A percentile compares a stretch with the other conserved stretches of the same genome.
These are phyloP conservation scores for Andricus quercusramuli DNA, from an alignment of 2,888 invertebrate genomes.

Conservation along the genomic window DNA sequence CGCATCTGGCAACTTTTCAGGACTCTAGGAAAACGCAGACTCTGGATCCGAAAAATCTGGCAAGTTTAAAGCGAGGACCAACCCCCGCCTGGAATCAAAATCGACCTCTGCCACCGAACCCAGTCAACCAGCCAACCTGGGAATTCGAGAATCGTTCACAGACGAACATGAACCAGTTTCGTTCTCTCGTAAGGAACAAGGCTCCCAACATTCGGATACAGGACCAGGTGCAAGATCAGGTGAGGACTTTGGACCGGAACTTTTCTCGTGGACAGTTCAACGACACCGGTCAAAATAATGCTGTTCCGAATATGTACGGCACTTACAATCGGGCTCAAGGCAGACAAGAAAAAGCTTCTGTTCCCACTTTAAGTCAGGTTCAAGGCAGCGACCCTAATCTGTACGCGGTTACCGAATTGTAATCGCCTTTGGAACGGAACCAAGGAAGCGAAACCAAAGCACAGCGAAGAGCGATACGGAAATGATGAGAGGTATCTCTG, in stretches of 20 bases:
- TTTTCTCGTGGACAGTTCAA: conserved; percentile 74
- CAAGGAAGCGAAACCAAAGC: conserved; percentile 55
- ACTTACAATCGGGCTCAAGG: conserved; percentile 74
- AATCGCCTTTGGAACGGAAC: conserved; percentile 64
- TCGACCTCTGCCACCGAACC: conserved; percentile 66
- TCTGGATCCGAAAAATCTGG: conserved; percentile 75
- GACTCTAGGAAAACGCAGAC: conserved; percentile 77
- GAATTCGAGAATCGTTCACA: conserved; percentile 71
- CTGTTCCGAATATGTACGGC: conserved; percentile 77
- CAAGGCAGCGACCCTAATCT: conserved; percentile 80
- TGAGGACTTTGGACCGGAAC: conserved; percentile 75
- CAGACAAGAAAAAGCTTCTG: conserved; percentile 71
- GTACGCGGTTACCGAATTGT: conserved; percentile 88
- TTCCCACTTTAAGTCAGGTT: conserved; percentile 75
- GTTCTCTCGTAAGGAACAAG: conserved; percentile 79
- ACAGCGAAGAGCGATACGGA: conserved; percentile 43
- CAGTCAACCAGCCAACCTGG: conserved; percentile 69
- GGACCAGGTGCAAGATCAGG: conserved; percentile 74
- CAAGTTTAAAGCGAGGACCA: conserved; percentile 74
- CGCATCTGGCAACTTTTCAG: conserved; percentile 76
- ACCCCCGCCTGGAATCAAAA: conserved; percentile 75
- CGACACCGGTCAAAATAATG: conserved; percentile 64
- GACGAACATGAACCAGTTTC: conserved; percentile 80
- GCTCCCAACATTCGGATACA: conserved; percentile 74
- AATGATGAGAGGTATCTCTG: conserved; percentile 17